Conservation (phyloP, 1,140 invertebrate species). For the Calephelis nemesis region DNA sequence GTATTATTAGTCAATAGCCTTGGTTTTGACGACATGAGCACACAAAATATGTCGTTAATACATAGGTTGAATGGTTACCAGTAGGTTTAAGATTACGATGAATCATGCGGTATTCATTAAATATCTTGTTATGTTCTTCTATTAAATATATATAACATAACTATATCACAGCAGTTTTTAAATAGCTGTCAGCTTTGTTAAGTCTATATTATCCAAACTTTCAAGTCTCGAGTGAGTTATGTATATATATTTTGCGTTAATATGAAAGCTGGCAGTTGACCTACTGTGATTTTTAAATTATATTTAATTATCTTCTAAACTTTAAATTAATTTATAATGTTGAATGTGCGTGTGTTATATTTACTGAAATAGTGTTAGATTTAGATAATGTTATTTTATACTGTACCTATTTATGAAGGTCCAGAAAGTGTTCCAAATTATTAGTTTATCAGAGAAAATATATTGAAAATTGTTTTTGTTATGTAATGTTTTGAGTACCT, state of each 20-base stretch:
- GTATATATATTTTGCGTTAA: slow-evolving; percentile 19
- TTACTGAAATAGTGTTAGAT: slow-evolving; percentile 60
- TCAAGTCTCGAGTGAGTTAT: slow-evolving; percentile 19
- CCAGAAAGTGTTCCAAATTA: slow-evolving; percentile 71
- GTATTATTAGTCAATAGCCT: slow-evolving; percentile 27
- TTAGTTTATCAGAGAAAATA: slow-evolving; percentile 60
- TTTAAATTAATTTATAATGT: slow-evolving; percentile 55
- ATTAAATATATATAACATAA: slow-evolving; percentile 44
- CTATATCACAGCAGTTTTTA: slow-evolving; percentile 77
- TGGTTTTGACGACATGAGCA: slow-evolving; percentile 30
- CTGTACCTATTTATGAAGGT: slow-evolving; percentile 57
- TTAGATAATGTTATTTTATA: slow-evolving; percentile 66
- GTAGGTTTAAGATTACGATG: slow-evolving; percentile 66
- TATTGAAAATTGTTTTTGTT: slow-evolving; percentile 39
- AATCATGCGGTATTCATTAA: slow-evolving; percentile 46
- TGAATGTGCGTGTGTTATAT: slow-evolving; percentile 62
- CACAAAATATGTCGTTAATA: slow-evolving; percentile 39
- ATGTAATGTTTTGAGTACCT: slow-evolving; percentile 43
- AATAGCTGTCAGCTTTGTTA: slow-evolving; percentile 52
- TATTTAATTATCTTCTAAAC: slow-evolving; percentile 74
- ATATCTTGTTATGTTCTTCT: slow-evolving; percentile 46
- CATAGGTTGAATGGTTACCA: slow-evolving; percentile 69
- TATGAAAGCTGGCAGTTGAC: slow-evolving; percentile 67
- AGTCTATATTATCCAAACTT: slow-evolving; percentile 1
- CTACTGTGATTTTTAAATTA: slow-evolving; percentile 78